Evolutionary conservation across 1,140 invertebrate species (phyloP).

Genomic region (Danaus melanippus): DNA sequence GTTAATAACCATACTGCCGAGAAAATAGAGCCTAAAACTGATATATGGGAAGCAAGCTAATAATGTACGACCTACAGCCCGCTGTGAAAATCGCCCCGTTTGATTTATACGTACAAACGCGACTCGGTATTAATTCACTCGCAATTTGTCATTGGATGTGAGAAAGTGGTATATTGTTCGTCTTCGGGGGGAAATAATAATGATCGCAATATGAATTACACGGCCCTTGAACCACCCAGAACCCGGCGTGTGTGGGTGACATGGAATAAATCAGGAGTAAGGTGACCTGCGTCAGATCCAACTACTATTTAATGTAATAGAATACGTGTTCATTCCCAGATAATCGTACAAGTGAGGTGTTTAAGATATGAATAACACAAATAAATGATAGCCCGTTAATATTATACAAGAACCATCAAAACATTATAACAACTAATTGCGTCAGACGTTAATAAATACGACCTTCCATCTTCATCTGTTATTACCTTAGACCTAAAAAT

Average conservation of each 20-base stretch:
- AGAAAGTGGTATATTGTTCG: constrained; percentile 65
- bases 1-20: no score
- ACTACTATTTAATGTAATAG: no score
- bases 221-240: constrained; percentile 28
- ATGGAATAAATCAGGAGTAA: no score
- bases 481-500: no score
- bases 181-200: constrained; percentile 50
- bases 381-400: no score
- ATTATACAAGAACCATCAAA: no score
- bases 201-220: constrained; percentile 32
- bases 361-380: no score
- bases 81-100: constrained; percentile 49
- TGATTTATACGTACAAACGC: constrained; percentile 61
- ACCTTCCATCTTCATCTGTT: no score
- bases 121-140: constrained; percentile 60
- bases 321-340: neutral
- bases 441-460: no score
- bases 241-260: constrained; percentile 13
- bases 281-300: no score
- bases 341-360: neutral
- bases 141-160: constrained; percentile 64
- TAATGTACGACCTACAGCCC: constrained; percentile 33
- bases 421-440: no score
- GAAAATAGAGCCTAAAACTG: no score
- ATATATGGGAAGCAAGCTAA: constrained; percentile 10